These are phyloP conservation scores for Nomada fucata DNA, from an alignment of 2,888 invertebrate species.

Conservation along the genomic window DNA sequence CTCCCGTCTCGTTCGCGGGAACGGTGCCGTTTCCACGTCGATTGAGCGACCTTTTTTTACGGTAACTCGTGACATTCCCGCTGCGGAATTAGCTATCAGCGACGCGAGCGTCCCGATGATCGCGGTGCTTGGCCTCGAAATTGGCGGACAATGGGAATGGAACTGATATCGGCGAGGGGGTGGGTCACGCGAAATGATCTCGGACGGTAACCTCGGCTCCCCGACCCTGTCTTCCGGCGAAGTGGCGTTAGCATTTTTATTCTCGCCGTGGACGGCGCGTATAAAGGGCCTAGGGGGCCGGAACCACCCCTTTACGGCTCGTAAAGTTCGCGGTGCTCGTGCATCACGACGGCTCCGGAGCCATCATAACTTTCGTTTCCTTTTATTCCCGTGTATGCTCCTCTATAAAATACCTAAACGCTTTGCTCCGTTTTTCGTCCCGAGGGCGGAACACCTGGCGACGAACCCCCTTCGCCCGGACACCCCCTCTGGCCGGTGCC, in stretches of 20 bases:
- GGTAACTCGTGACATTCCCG: constrained; percentile 27
- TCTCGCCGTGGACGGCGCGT: constrained; percentile 7
- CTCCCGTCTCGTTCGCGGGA: neutral
- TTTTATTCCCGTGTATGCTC: constrained; percentile 74
- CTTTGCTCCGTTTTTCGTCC: constrained; percentile 16
- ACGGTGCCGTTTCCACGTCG: constrained; percentile 1
- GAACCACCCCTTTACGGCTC: constrained; percentile 66
- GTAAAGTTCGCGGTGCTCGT: constrained; percentile 72
- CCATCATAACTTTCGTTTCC: constrained; percentile 75
- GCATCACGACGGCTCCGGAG: constrained; percentile 69
- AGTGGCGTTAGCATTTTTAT: constrained; percentile 59
- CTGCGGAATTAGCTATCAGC: constrained; percentile 16
- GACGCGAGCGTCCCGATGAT: neutral
- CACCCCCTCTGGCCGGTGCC: constrained; percentile 3
- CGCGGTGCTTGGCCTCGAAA: neutral
- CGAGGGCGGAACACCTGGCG: constrained; percentile 15
- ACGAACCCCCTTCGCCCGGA: constrained; percentile 6
- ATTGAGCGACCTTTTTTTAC: constrained; percentile 10
- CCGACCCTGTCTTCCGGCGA: constrained; percentile 11
- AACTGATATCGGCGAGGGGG: constrained; percentile 25
- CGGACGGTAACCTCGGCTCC: constrained; percentile 32
- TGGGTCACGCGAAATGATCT: constrained; percentile 37
- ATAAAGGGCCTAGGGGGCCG: constrained; percentile 30
- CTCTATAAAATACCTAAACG: constrained; percentile 74
- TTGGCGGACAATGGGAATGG: constrained; percentile 11